phyloP scores from a whole-genome alignment of 2,797 vertebrate species.

The Gymnoscopelus braueri region DNA sequence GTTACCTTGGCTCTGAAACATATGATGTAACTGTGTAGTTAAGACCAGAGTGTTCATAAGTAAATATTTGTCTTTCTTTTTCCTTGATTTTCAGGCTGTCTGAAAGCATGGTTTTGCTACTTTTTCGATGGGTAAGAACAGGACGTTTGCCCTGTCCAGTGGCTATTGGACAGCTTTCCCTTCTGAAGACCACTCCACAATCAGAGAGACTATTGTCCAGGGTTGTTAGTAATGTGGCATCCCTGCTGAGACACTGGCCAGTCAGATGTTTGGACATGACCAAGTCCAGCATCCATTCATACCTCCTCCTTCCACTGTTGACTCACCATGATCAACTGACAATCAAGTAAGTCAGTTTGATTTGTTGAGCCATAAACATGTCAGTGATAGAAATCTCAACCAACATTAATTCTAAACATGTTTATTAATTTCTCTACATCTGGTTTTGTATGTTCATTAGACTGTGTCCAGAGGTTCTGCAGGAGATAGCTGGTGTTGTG shows the following conservation, averaged over 20 bases:
- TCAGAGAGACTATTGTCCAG: conserved; percentile 22
- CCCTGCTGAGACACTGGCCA: conserved; percentile 53
- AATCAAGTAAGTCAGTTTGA: conserved; percentile 38
- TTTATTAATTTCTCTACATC: neutral
- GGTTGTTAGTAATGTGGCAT: conserved; percentile 46
- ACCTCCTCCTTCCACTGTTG: conserved; percentile 44
- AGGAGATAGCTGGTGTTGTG: conserved; percentile 45
- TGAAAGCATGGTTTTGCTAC: neutral
- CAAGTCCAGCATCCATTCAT: conserved; percentile 41
- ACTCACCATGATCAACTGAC: conserved; percentile 34
- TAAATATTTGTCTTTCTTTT: neutral
- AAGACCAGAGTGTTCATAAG: neutral
- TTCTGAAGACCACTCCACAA: neutral
- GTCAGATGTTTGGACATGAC: conserved; percentile 57
- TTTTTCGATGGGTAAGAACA: conserved; percentile 30
- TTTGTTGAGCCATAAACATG: neutral
- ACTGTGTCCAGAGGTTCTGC: conserved; percentile 32
- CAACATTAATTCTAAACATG: neutral
- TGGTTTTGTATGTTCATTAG: no score
- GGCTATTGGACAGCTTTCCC: conserved; percentile 37
- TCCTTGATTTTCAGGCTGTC: conserved; percentile 25
- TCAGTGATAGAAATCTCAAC: neutral
- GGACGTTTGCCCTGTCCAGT: neutral
- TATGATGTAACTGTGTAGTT: no score
- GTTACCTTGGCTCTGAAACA: no score